phyloP scores from a whole-genome alignment of 2,113 vertebrate species.

The Pardalotus punctatus region DNA sequence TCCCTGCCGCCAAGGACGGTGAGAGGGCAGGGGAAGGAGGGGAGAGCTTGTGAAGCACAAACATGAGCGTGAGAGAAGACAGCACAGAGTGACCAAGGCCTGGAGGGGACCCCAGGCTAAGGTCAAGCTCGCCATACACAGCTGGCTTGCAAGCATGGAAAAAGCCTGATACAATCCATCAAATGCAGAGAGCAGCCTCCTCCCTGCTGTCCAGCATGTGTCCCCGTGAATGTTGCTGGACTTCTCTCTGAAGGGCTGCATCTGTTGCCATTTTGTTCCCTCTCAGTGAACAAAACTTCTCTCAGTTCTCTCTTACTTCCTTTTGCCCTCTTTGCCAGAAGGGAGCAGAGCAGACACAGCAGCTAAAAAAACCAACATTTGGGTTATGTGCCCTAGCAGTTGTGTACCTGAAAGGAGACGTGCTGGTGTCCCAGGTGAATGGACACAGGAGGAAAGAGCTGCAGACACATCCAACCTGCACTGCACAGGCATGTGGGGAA shows the following conservation, averaged over 20 bases:
- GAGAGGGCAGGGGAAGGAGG: not conserved
- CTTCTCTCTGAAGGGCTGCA: not conserved
- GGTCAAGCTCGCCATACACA: not conserved
- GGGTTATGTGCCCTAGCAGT: not conserved
- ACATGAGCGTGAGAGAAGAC: not conserved
- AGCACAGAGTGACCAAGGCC: not conserved
- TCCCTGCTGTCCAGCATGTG: not conserved
- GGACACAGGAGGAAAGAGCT: not conserved
- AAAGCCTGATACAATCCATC: not conserved
- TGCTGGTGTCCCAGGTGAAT: fast-evolving
- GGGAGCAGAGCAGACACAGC: not conserved
- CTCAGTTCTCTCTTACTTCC: not conserved
- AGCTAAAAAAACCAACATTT: not conserved
- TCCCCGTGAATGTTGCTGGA: fast-evolving
- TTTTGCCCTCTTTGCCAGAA: fast-evolving
- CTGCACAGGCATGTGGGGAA: not conserved
- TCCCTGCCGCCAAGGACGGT: not conserved
- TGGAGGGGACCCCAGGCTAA: not conserved
- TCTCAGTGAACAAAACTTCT: too few species aligned
- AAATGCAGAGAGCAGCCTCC: not conserved
- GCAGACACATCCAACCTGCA: not conserved
- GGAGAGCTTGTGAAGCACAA: not conserved
- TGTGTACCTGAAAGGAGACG: not conserved
- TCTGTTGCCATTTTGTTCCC: not conserved
- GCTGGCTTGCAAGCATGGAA: not conserved